A percentile compares a stretch with the other conserved stretches of the same genome.
Evolutionary conservation across 2,888 invertebrate genomes (phyloP).

Genomic region (Mesoligia furuncula): DNA sequence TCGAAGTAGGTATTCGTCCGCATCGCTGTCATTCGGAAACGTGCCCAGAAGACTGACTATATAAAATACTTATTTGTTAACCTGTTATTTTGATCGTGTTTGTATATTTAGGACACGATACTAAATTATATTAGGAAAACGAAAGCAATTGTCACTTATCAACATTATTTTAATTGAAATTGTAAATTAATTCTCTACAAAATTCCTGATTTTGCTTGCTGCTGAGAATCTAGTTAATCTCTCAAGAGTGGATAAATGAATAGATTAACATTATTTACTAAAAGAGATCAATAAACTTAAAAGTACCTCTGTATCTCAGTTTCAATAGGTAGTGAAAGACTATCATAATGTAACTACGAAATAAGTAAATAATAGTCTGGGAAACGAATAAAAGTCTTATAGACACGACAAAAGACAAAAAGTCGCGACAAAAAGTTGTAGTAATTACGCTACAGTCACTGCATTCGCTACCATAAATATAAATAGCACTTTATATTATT

Average conservation of each 20-base stretch:
- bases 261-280: not conserved
- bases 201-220: not conserved
- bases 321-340: slow-evolving; percentile 50
- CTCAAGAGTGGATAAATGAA: not conserved
- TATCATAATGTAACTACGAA: slow-evolving; percentile 18
- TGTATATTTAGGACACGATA: not conserved
- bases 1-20: too few species aligned
- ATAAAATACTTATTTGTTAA: too few species aligned
- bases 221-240: not conserved
- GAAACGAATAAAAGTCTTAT: slow-evolving; percentile 41
- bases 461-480: slow-evolving; percentile 35
- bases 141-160: not conserved
- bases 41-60: too few species aligned
- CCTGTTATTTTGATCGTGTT: not conserved
- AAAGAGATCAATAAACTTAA: slow-evolving; percentile 21
- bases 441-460: slow-evolving; percentile 39
- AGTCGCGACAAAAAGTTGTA: slow-evolving; percentile 39
- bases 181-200: not conserved
- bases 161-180: not conserved
- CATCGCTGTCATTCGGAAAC: too few species aligned
- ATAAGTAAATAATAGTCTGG: slow-evolving; percentile 36
- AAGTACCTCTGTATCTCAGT: not conserved
- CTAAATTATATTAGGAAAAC: not conserved
- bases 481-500: slow-evolving; percentile 27
- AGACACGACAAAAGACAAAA: slow-evolving; percentile 37